Conservation (phyloP, 2,113 vertebrate genomes). For the Peromyscus californicus region DNA sequence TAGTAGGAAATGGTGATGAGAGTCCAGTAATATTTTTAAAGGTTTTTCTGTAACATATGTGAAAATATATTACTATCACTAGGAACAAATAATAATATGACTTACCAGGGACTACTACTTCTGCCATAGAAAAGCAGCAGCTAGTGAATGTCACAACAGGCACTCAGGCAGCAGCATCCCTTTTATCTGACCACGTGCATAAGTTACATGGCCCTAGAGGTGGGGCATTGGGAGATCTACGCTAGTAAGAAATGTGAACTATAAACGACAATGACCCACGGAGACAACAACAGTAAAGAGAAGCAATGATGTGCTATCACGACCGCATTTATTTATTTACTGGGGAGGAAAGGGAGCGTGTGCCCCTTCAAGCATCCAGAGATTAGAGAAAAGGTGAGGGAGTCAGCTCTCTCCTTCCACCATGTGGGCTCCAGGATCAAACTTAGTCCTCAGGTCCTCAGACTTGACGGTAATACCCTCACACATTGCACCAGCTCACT, state of each 20-base stretch:
- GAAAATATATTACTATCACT: not conserved
- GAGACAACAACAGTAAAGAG: slow-evolving; percentile 41
- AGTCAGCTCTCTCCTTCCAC: not conserved
- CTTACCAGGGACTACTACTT: not conserved
- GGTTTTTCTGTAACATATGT: not conserved
- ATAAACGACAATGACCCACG: not conserved
- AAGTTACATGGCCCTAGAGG: not conserved
- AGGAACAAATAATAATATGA: slow-evolving; percentile 21
- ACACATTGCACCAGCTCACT: not conserved
- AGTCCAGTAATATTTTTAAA: not conserved
- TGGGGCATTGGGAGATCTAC: not conserved
- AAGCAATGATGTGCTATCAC: not conserved
- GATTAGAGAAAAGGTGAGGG: not conserved
- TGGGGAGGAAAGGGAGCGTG: not conserved
- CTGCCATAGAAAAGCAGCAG: slow-evolving; percentile 9
- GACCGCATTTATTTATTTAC: not conserved
- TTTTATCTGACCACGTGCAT: slow-evolving; percentile 7
- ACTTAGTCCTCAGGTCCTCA: not conserved
- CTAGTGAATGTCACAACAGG: not conserved
- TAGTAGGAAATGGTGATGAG: not conserved
- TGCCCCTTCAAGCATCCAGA: not conserved
- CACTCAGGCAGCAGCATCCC: slow-evolving; percentile 24
- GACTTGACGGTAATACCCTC: not conserved
- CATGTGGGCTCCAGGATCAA: not conserved
- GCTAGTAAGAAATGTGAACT: not conserved